Percentiles rank a stretch among this genome's conserved stretches.
Conservation (phyloP, 2,113 vertebrate genomes). For the human (Homo sapiens) region DNA sequence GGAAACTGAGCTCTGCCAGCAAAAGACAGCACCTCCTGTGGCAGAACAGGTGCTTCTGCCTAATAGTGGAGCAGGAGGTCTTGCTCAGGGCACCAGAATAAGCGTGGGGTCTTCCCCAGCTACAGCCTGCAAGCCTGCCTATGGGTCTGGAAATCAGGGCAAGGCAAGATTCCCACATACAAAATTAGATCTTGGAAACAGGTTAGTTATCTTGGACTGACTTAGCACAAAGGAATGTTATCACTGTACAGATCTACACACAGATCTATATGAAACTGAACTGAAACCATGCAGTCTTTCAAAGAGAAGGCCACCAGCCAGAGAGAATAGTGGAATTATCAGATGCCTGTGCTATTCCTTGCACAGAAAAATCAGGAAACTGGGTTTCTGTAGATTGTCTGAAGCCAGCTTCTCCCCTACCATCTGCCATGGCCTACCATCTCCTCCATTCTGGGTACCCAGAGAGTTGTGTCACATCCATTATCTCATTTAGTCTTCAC, state of each 20-base stretch:
- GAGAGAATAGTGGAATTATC: neutral
- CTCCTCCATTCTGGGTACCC: neutral
- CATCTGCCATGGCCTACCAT: neutral
- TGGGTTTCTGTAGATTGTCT: neutral
- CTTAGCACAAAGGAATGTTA: slow-evolving; percentile 69
- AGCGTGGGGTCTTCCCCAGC: neutral
- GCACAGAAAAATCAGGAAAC: neutral
- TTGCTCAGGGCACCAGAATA: neutral
- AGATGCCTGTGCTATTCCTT: neutral
- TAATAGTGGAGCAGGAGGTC: neutral
- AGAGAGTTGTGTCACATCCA: too few relatives aligned
- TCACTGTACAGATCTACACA: slow-evolving; percentile 55
- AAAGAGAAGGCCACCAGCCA: slow-evolving; percentile 11
- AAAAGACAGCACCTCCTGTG: neutral
- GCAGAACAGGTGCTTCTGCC: neutral
- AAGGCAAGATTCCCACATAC: slow-evolving; percentile 76
- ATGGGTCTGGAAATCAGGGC: slow-evolving; percentile 77
- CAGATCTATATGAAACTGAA: slow-evolving; percentile 59
- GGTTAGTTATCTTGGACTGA: slow-evolving; percentile 73
- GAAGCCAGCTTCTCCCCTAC: accelerated
- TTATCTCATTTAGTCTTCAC: too few relatives aligned
- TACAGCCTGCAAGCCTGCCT: slow-evolving; percentile 57
- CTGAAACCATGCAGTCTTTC: slow-evolving; percentile 45
- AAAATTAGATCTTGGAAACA: slow-evolving; percentile 77
- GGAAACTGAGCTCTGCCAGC: neutral